Percentiles rank a stretch among this genome's conserved stretches.
phyloP scores from a whole-genome alignment of 2,888 invertebrate genomes.

The Limnephilus marmoratus region DNA sequence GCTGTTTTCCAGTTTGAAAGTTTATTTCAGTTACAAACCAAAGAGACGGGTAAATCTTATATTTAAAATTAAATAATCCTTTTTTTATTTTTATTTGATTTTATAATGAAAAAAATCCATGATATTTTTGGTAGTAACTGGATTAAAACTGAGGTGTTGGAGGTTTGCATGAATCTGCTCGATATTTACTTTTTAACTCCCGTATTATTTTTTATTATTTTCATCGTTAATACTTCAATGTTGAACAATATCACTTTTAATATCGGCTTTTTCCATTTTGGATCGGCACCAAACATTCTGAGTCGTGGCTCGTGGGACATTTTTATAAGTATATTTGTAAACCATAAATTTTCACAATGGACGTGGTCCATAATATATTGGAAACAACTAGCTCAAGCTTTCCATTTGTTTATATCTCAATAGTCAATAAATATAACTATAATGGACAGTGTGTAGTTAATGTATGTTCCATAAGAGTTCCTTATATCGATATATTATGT shows the following conservation, averaged over 20 bases:
- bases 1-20: slow-evolving; percentile 11
- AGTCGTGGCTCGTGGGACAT: slow-evolving; percentile 25
- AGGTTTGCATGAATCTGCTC: background rate
- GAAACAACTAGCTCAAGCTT: background rate
- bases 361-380: background rate
- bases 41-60: background rate
- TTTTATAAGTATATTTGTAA: slow-evolving; percentile 16
- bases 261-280: background rate
- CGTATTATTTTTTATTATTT: background rate
- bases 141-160: background rate
- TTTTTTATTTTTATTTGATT: background rate
- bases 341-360: background rate
- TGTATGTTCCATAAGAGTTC: slow-evolving; percentile 32
- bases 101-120: background rate
- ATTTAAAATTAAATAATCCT: background rate
- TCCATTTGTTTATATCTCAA: background rate
- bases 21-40: background rate
- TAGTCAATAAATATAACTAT: background rate
- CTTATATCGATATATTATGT: slow-evolving; percentile 26
- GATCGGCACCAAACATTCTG: background rate
- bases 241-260: slow-evolving; percentile 18
- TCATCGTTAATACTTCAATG: slow-evolving; percentile 39
- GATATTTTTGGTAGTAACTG: background rate
- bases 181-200: background rate
- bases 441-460: background rate